Conservation (phyloP, 2,888 invertebrate genomes). For the Coecobrya sp. region DNA sequence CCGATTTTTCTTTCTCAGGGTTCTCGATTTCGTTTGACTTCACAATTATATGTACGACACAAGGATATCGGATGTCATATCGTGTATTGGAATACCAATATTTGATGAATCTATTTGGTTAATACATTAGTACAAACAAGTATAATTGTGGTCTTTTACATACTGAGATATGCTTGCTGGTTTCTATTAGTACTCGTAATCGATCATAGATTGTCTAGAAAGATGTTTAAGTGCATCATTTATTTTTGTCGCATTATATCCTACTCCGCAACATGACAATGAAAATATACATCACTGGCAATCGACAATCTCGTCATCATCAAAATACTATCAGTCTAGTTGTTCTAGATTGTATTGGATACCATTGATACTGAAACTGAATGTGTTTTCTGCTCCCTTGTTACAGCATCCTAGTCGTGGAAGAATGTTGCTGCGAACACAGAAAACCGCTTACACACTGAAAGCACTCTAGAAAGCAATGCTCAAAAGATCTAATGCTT, state of each 20-base stretch:
- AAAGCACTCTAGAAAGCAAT: neutral
- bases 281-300: too few relatives aligned
- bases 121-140: neutral
- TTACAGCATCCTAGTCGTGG: neutral
- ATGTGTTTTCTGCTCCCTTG: too few relatives aligned
- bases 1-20: conserved; percentile 17
- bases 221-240: too few relatives aligned
- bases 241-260: too few relatives aligned
- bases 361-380: too few relatives aligned
- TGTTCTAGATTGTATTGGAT: too few relatives aligned
- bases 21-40: neutral
- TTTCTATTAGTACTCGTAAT: too few relatives aligned
- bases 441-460: neutral
- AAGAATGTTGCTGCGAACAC: neutral
- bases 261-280: too few relatives aligned
- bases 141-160: neutral
- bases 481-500: neutral
- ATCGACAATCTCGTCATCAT: too few relatives aligned
- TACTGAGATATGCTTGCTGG: too few relatives aligned
- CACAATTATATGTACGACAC: neutral
- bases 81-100: conserved; percentile 43
- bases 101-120: conserved; percentile 27
- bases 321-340: too few relatives aligned
- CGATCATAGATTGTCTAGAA: too few relatives aligned
- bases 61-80: conserved; percentile 65